Evolutionary conservation across 2,113 vertebrate species (phyloP).

Genomic region (Gavialis gangeticus): DNA sequence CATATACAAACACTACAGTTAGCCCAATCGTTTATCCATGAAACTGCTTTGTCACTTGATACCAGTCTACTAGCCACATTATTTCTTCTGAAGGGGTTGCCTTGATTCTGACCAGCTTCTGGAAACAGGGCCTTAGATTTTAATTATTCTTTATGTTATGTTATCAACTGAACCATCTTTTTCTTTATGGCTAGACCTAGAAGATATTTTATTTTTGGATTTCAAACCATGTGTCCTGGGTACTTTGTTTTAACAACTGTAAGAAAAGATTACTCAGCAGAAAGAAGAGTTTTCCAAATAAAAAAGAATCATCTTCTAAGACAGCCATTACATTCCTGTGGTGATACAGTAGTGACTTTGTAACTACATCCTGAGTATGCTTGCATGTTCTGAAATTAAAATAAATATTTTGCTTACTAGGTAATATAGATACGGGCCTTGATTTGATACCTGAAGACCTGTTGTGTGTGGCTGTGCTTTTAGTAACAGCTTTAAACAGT

Average conservation of each 20-base stretch:
- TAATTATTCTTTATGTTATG: conserved; percentile 9
- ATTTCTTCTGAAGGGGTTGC: conserved; percentile 31
- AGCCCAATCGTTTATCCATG: not conserved
- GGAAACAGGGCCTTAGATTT: not conserved
- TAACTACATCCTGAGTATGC: not conserved
- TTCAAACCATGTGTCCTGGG: conserved; percentile 38
- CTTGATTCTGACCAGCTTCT: conserved; percentile 17
- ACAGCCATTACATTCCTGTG: conserved; percentile 4
- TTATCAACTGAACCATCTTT: not conserved
- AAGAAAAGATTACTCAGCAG: conserved; percentile 25
- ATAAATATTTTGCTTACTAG: conserved; percentile 43
- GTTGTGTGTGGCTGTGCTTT: conserved; percentile 47
- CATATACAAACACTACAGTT: not conserved
- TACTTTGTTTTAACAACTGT: conserved; percentile 70
- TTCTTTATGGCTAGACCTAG: conserved; percentile 19
- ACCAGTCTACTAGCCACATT: not conserved
- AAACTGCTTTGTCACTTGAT: conserved; percentile 6
- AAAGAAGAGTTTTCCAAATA: conserved; percentile 38
- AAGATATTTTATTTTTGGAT: conserved; percentile 59
- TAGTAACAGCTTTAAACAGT: conserved; percentile 52
- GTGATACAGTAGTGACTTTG: not conserved
- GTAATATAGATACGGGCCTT: not conserved
- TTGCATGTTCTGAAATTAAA: conserved; percentile 12
- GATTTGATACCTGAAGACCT: conserved; percentile 22
- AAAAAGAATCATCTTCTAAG: conserved; percentile 38